phyloP scores from a whole-genome alignment of 2,113 vertebrate species.

The Calypte anna region DNA sequence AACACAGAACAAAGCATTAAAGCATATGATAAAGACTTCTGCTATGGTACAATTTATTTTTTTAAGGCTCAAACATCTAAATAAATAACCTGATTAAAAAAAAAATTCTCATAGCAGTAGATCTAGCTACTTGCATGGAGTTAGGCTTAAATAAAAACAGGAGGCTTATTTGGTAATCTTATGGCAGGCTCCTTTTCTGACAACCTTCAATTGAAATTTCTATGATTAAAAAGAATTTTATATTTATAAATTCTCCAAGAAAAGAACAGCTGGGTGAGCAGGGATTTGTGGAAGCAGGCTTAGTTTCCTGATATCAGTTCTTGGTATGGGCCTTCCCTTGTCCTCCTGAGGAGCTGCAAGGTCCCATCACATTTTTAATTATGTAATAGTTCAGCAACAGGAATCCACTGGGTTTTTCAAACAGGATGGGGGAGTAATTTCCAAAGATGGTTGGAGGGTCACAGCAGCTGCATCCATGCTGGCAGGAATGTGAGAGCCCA shows the following conservation, averaged over 20 bases:
- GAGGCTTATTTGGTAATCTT: background rate
- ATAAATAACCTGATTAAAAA: background rate
- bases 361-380: background rate
- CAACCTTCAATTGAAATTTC: background rate
- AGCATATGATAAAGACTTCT: background rate
- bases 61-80: background rate
- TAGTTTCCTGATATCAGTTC: rapidly evolving
- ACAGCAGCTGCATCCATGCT: background rate
- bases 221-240: background rate
- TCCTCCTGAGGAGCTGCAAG: rapidly evolving
- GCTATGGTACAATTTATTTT: background rate
- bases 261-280: background rate
- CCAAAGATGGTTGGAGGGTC: background rate
- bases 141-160: background rate
- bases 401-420: background rate
- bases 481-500: background rate
- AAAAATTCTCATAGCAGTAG: background rate
- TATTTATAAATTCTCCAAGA: background rate
- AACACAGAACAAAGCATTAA: background rate
- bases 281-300: background rate
- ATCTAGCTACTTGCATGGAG: background rate
- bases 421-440: background rate
- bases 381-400: background rate
- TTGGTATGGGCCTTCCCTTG: background rate
- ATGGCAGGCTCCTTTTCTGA: background rate